Conservation (phyloP, 2,797 vertebrate genomes). For the Streptopelia turtur region DNA sequence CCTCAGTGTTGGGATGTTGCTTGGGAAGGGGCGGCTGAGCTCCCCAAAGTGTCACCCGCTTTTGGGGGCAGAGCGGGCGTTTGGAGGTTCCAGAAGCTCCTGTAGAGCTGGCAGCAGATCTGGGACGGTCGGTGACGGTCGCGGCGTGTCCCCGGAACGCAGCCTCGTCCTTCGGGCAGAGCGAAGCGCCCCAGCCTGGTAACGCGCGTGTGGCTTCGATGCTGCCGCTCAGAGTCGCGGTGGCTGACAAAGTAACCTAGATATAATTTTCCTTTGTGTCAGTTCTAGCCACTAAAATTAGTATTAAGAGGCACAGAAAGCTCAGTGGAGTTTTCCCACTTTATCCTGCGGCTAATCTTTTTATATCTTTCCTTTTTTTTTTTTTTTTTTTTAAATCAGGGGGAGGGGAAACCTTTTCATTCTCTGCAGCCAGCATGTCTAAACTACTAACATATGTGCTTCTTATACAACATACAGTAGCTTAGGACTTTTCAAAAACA, state of each 20-base stretch:
- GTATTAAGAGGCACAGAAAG: constrained; percentile 76
- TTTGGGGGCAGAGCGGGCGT: not conserved
- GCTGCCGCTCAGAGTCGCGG: not conserved
- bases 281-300: constrained; percentile 75
- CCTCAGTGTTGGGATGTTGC: fast-evolving
- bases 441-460: constrained; percentile 70
- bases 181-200: not conserved
- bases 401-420: constrained; percentile 40
- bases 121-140: fast-evolving
- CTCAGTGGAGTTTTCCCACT: constrained; percentile 77
- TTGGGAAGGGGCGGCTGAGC: not conserved
- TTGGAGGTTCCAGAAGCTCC: not conserved
- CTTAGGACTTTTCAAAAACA: constrained; percentile 84
- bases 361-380: constrained; percentile 11
- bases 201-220: not conserved
- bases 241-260: constrained; percentile 70
- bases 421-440: constrained; percentile 49
- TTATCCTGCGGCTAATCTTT: constrained; percentile 75
- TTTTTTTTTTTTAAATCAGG: constrained; percentile 37
- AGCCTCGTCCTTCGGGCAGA: fast-evolving
- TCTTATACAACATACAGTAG: constrained; percentile 73
- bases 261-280: constrained; percentile 73
- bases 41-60: not conserved
- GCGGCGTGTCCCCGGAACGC: fast-evolving
- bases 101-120: not conserved